Percentiles rank a stretch among this genome's conserved stretches.
phyloP scores from a whole-genome alignment of 2,113 vertebrate genomes.

The Bubo scandiacus region DNA sequence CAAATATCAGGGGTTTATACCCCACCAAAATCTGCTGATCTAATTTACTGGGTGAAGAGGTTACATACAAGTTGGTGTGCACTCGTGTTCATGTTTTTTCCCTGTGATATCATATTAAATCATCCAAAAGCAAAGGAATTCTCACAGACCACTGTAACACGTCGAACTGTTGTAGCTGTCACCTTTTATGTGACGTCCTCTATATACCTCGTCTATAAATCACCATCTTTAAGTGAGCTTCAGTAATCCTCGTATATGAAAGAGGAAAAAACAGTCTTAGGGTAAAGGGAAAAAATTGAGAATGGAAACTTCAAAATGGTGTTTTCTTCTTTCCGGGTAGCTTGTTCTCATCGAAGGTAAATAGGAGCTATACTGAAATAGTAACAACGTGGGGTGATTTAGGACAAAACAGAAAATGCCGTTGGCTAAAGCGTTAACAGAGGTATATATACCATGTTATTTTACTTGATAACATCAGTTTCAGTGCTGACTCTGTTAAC shows the following conservation, averaged over 20 bases:
- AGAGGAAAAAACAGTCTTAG: not conserved
- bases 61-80: not conserved
- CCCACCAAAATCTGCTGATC: not conserved
- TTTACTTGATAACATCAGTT: not conserved
- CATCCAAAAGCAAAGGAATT: not conserved
- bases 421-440: not conserved
- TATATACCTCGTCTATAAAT: not conserved
- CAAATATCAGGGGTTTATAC: not conserved
- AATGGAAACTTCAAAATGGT: not conserved
- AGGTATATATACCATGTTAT: not conserved
- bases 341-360: not conserved
- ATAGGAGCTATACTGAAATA: not conserved
- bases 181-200: not conserved
- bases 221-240: not conserved
- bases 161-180: not conserved
- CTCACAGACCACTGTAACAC: accelerated
- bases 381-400: not conserved
- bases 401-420: not conserved
- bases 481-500: not conserved
- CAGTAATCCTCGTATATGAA: not conserved
- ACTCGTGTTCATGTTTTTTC: not conserved
- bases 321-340: not conserved
- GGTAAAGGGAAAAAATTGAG: not conserved
- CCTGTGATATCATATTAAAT: not conserved
- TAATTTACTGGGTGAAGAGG: not conserved